phyloP scores from a whole-genome alignment of 2,888 invertebrate species.

The Salpingus planirostris region DNA sequence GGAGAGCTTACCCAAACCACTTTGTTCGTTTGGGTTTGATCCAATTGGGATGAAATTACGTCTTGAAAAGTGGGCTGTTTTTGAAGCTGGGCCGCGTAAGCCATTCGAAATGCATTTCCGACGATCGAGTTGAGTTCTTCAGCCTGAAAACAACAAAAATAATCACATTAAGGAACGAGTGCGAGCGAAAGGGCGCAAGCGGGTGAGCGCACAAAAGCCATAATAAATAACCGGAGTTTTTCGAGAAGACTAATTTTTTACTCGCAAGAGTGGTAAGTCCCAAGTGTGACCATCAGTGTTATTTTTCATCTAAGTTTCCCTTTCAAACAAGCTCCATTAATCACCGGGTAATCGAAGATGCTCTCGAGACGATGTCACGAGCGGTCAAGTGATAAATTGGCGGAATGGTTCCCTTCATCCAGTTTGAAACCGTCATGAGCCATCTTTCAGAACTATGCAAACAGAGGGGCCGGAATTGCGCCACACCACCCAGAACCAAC shows the following conservation, averaged over 20 bases:
- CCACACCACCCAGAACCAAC: too few species aligned
- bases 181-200: too few species aligned
- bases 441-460: conserved; percentile 10
- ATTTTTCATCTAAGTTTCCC: conserved; percentile 17
- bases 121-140: conserved; percentile 80
- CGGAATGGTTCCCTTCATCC: conserved; percentile 6
- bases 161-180: neutral
- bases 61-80: conserved; percentile 56
- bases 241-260: conserved; percentile 6
- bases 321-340: conserved; percentile 24
- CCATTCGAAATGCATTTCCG: conserved; percentile 88
- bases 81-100: conserved; percentile 78
- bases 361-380: conserved; percentile 20
- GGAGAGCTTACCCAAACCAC: conserved; percentile 39
- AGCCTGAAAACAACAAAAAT: conserved; percentile 56
- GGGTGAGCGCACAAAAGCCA: conserved; percentile 1
- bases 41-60: conserved; percentile 54
- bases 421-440: too few species aligned
- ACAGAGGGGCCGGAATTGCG: too few species aligned
- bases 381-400: conserved; percentile 26
- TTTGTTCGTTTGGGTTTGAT: conserved; percentile 45
- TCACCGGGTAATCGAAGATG: conserved; percentile 25
- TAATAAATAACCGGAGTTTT: conserved; percentile 9
- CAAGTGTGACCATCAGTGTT: conserved; percentile 17
- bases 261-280: conserved; percentile 2